phyloP scores from a whole-genome alignment of 1,140 invertebrate species.

The Potamilus streckersoni region DNA sequence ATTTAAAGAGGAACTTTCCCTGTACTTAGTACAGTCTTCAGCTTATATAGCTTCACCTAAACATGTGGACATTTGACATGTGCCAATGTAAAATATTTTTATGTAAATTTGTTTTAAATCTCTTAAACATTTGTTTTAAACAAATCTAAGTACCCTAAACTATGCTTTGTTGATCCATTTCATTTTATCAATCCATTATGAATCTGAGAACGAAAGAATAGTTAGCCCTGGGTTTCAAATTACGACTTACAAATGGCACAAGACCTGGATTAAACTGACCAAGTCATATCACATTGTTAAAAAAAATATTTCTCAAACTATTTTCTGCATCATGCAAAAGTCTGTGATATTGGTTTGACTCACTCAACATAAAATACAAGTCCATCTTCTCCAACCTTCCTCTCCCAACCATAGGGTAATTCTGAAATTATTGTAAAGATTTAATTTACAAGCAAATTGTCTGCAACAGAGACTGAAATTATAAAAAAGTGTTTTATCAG shows the following conservation, averaged over 20 bases:
- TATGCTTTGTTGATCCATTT: neutral
- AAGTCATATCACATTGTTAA: neutral
- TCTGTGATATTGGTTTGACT: conserved; percentile 32
- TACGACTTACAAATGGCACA: neutral
- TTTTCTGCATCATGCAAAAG: conserved; percentile 1
- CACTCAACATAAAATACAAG: conserved; percentile 78
- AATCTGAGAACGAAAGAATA: neutral
- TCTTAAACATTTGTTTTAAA: too few species aligned
- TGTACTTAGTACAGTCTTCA: too few species aligned
- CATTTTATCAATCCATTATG: neutral
- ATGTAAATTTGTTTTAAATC: too few species aligned
- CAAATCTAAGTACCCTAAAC: too few species aligned
- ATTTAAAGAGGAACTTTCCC: too few species aligned
- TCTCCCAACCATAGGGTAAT: conserved; percentile 90
- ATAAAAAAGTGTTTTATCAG: neutral
- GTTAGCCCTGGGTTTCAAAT: neutral
- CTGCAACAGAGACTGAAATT: neutral
- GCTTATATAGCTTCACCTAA: too few species aligned
- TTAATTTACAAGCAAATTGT: neutral
- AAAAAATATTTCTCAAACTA: neutral
- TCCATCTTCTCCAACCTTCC: conserved; percentile 78
- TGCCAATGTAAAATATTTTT: too few species aligned
- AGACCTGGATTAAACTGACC: neutral
- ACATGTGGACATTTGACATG: too few species aligned
- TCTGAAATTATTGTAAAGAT: conserved; percentile 68